phyloP scores from a whole-genome alignment of 1,140 invertebrate species.

The Cryptotermes secundus region DNA sequence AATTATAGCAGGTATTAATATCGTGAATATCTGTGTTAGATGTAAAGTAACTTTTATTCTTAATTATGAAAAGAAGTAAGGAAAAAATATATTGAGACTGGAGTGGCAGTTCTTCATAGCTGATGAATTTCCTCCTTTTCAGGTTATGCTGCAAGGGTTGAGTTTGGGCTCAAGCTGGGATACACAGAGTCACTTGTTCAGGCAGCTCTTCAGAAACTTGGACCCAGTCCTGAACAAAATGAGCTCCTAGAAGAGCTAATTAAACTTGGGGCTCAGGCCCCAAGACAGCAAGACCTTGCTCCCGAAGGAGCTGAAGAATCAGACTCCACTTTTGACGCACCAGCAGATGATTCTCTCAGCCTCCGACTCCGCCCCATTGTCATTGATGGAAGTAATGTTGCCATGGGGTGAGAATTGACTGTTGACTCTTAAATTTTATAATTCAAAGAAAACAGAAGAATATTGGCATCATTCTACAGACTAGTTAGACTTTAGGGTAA shows the following conservation, averaged over 20 bases:
- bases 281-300: conserved; percentile 44
- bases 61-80: no score
- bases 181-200: conserved; percentile 86
- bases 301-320: conserved; percentile 39
- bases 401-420: conserved; percentile 76
- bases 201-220: conserved; percentile 78
- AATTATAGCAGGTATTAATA: no score
- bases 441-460: no score
- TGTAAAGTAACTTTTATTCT: no score
- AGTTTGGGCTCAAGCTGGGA: conserved; percentile 58
- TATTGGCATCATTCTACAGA: no score
- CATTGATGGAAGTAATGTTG: conserved; percentile 97
- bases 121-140: neutral
- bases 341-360: conserved; percentile 42
- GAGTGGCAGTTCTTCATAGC: no score
- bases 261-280: conserved; percentile 62
- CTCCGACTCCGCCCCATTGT: conserved; percentile 76
- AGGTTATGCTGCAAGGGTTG: conserved; percentile 31
- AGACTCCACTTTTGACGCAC: conserved; percentile 39
- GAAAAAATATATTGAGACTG: no score
- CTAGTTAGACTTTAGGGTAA: no score
- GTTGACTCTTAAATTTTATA: no score
- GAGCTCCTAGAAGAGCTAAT: conserved; percentile 80
- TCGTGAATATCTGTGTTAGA: no score
- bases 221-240: conserved; percentile 79